Conservation (phyloP, 2,888 invertebrate species). For the Orgyia antiqua region DNA sequence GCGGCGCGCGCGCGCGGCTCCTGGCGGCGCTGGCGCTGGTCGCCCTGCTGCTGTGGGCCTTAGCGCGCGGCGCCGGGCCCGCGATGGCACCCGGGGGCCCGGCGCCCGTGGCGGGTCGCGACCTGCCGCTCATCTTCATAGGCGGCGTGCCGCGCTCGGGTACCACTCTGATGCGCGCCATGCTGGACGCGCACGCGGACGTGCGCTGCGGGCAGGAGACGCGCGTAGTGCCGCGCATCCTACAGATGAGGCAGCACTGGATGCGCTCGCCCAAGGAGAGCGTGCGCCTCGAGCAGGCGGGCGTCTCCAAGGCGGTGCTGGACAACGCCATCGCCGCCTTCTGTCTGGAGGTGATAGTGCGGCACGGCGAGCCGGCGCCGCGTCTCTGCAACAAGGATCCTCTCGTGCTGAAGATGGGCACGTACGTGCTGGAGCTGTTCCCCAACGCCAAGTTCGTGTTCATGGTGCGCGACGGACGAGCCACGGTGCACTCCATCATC, state of each 20-base stretch:
- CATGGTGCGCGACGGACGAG: constrained; percentile 98
- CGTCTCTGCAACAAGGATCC: constrained; percentile 99
- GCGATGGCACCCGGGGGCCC: constrained; percentile 23
- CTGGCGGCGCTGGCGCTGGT: constrained; percentile 34
- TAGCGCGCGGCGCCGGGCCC: constrained; percentile 27
- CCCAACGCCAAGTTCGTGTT: constrained; percentile 98
- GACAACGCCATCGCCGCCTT: constrained; percentile 98
- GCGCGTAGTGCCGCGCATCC: constrained; percentile 95
- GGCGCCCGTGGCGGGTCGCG: constrained; percentile 81
- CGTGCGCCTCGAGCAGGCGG: constrained; percentile 93
- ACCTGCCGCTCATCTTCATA: constrained; percentile 96
- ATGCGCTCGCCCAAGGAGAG: constrained; percentile 95
- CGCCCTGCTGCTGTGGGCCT: constrained; percentile 31
- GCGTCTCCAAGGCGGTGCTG: constrained; percentile 93
- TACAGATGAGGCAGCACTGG: constrained; percentile 98
- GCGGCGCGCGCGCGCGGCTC: constrained; percentile 16
- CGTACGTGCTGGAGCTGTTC: constrained; percentile 94
- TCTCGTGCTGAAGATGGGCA: constrained; percentile 97
- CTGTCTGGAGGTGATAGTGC: constrained; percentile 96
- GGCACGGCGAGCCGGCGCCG: constrained; percentile 96
- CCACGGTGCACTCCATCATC: constrained; percentile 99
- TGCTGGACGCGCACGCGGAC: constrained; percentile 98
- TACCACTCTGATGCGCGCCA: constrained; percentile 97
- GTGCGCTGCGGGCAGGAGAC: constrained; percentile 98
- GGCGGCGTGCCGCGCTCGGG: constrained; percentile 98